Percentiles rank a stretch among this genome's conserved stretches.
Evolutionary conservation across 2,797 vertebrate genomes (phyloP).

Genomic region (Peromyscus eremicus): DNA sequence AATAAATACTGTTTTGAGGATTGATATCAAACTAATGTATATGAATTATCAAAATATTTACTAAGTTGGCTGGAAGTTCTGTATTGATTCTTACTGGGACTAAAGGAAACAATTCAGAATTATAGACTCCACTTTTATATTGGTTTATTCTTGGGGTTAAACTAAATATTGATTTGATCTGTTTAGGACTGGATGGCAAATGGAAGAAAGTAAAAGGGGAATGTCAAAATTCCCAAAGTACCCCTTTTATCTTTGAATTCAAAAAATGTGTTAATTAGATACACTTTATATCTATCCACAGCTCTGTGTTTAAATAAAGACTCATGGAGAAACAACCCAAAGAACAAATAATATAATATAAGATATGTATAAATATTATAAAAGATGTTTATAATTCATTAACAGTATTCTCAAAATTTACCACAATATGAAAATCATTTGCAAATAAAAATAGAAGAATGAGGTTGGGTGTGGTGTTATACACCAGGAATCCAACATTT

Average conservation of each 20-base stretch:
- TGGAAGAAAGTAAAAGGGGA: neutral
- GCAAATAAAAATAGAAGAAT: neutral
- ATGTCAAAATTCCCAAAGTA: neutral
- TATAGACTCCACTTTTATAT: neutral
- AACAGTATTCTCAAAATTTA: neutral
- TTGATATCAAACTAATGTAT: neutral
- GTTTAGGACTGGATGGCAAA: accelerated
- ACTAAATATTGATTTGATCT: neutral
- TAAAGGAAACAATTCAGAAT: neutral
- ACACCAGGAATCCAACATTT: neutral
- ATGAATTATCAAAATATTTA: neutral
- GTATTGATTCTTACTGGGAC: neutral
- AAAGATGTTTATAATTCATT: neutral
- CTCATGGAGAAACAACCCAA: neutral
- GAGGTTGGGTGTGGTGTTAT: neutral
- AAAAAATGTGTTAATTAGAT: neutral
- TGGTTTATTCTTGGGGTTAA: neutral
- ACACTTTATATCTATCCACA: neutral
- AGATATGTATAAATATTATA: too few relatives aligned
- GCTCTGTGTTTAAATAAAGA: neutral
- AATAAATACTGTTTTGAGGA: too few relatives aligned
- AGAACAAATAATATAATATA: neutral
- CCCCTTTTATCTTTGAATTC: accelerated
- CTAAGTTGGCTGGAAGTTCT: neutral
- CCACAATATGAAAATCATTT: neutral